Base-by-base conservation (phyloP, 2,888 invertebrate genomes). In the Aricia artaxerxes region DNA sequence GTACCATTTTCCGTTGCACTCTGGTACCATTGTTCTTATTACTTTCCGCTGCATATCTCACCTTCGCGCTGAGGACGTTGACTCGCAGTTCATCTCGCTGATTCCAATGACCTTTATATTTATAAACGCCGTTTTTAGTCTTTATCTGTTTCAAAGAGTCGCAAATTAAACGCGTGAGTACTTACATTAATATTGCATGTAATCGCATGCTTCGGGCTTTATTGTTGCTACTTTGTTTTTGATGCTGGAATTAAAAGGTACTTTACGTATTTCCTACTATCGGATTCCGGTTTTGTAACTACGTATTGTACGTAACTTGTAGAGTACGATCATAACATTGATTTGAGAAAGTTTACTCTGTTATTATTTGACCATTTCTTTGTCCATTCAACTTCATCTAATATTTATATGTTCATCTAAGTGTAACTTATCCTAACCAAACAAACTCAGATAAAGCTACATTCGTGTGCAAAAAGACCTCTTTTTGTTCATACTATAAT, bases 1-100 rank as follows among this genome's bases (percentile, higher is more conserved):
- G 87, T 88, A 89, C 90, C 88, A 89, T 78, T 89, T 91, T 89
- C 64, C 72, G 35, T 53, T 44, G 76, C 75, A 75, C 40, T 73
- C 73, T 78, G 73, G 60, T 40, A 73, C 73, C 73, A 60, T 78
- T 73, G 77, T 53, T 44, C 40, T 40, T 64, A 78, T n/a, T 64
- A 78, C 44, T 61, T 61, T 78, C 24, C 49, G 64, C 31, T 24
- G 64, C 64, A 69, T 69, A 69, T 31, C 69, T 69, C 69, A 69
- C 69, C 69, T 69, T 69, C 69, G 69, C 69, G 24, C 69, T 35
- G 76, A 57, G 76, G 24, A 57, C 76, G 6, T 31, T 76, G 76
- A 76, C 76, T 76, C 35, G 75, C 76, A 31, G 76, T 76, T 76
- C 76, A 57, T 76, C 76, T 76, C 53, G 76, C 53, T 35, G 53